Percentiles rank a stretch among this genome's conserved stretches.
phyloP scores from a whole-genome alignment of 2,113 vertebrate genomes.

The Salvelinus sp. region DNA sequence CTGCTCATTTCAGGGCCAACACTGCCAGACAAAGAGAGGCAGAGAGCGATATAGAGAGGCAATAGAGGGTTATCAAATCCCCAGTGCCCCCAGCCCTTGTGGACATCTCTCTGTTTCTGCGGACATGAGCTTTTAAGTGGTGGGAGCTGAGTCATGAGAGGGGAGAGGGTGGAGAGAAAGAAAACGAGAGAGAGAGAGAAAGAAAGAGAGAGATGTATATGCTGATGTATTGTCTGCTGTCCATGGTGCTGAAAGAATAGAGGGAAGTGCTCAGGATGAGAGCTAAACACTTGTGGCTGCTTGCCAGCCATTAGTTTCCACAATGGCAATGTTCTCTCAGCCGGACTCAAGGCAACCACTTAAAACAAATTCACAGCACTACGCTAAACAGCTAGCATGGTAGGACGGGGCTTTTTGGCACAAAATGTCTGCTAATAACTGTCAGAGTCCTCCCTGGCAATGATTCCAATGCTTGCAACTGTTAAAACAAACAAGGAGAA shows the following conservation, averaged over 20 bases:
- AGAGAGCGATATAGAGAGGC: background rate
- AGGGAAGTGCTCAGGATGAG: background rate
- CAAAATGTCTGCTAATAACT: too few species aligned
- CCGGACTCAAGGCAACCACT: background rate
- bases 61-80: too few species aligned
- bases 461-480: too few species aligned
- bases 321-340: background rate
- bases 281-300: background rate
- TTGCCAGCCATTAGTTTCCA: background rate
- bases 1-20: background rate
- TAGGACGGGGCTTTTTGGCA: background rate
- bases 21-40: background rate
- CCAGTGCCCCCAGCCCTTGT: too few species aligned
- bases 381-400: background rate
- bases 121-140: too few species aligned
- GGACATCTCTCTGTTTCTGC: too few species aligned
- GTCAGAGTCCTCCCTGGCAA: too few species aligned
- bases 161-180: too few species aligned
- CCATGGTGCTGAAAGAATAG: background rate
- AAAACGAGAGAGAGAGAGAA: too few species aligned
- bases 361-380: background rate
- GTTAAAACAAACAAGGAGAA: too few species aligned
- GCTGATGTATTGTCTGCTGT: background rate
- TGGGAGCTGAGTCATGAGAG: too few species aligned
- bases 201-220: too few species aligned